Conservation (phyloP, 2,113 vertebrate genomes). For the Deroptyus accipitrinus region DNA sequence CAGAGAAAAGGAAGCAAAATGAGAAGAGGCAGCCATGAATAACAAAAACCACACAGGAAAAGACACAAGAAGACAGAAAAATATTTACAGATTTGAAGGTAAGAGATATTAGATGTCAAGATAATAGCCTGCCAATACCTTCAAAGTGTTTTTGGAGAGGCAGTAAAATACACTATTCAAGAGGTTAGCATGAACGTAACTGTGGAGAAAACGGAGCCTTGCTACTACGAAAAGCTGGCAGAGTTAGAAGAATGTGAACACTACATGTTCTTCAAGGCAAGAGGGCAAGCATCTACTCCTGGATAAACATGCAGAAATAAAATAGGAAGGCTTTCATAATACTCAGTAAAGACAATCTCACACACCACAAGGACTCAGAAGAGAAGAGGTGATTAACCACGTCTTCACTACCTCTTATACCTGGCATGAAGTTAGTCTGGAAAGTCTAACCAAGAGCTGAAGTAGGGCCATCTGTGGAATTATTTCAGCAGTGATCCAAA, state of each 20-base stretch:
- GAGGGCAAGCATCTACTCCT: neutral
- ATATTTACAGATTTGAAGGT: neutral
- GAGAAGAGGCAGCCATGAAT: neutral
- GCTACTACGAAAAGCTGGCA: neutral
- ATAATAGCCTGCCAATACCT: neutral
- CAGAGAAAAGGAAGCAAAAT: neutral
- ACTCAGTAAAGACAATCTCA: neutral
- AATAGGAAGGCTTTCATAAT: neutral
- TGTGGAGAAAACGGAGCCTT: neutral
- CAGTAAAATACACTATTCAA: neutral
- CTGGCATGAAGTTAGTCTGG: neutral
- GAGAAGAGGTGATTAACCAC: neutral
- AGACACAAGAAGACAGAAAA: neutral
- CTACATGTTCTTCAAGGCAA: neutral
- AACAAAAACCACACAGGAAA: neutral
- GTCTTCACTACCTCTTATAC: neutral
- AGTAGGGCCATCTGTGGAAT: neutral
- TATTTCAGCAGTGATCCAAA: neutral
- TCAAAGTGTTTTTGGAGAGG: neutral
- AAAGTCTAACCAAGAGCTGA: slow-evolving; percentile 8
- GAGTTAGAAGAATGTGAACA: neutral
- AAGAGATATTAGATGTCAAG: slow-evolving; percentile 1
- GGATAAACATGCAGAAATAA: slow-evolving; percentile 19
- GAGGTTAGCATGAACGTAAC: neutral
- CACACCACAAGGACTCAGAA: neutral